Evolutionary conservation across 2,888 invertebrate genomes (phyloP).

Genomic region (Cartodere bifasciata): DNA sequence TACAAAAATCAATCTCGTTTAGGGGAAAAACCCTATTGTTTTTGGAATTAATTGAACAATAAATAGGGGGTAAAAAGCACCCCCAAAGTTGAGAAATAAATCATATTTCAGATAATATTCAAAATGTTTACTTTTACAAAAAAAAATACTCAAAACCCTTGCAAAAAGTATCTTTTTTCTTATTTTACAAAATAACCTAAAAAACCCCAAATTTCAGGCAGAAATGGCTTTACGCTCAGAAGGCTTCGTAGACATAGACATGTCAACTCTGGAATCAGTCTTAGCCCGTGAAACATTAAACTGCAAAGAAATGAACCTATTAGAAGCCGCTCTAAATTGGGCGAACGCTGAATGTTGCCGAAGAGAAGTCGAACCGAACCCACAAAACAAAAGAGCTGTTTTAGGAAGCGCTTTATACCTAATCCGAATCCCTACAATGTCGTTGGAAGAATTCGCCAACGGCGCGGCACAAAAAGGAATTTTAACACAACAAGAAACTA

Average conservation of each 20-base stretch:
- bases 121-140: no score
- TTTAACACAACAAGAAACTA: constrained; percentile 83
- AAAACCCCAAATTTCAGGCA: no score
- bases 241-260: constrained; percentile 92
- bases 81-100: no score
- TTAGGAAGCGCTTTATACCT: constrained; percentile 70
- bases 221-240: constrained; percentile 93
- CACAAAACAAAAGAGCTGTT: constrained; percentile 66
- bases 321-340: constrained; percentile 89
- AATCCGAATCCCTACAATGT: constrained; percentile 89
- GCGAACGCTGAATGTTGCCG: constrained; percentile 81
- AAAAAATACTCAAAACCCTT: no score
- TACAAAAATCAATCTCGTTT: no score
- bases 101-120: no score
- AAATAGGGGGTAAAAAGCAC: no score
- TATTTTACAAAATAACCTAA: no score
- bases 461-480: constrained; percentile 89
- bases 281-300: constrained; percentile 87
- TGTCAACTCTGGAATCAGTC: constrained; percentile 83
- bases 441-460: constrained; percentile 86
- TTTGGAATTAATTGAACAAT: no score
- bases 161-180: no score
- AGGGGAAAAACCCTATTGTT: no score
- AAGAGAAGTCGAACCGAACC: constrained; percentile 67
- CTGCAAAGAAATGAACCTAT: constrained; percentile 82